phyloP scores from a whole-genome alignment of 2,113 vertebrate genomes.

The Stigmatopora argus region DNA sequence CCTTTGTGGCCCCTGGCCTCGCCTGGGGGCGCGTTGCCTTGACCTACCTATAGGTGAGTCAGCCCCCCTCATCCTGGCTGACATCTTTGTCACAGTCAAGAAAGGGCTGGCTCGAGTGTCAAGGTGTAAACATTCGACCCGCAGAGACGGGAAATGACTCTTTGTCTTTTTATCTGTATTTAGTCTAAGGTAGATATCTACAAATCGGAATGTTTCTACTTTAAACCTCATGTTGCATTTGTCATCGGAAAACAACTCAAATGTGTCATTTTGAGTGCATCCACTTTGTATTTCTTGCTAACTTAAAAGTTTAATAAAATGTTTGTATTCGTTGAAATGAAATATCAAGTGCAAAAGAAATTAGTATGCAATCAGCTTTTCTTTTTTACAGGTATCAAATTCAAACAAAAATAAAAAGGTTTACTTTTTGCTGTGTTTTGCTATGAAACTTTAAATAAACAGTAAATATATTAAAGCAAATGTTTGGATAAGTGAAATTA shows the following conservation, averaged over 20 bases:
- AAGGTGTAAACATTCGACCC: slow-evolving; percentile 11
- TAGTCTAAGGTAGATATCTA: neutral
- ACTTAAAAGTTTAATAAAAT: too few species aligned
- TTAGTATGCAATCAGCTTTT: too few species aligned
- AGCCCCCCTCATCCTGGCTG: slow-evolving; percentile 39
- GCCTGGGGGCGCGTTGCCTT: slow-evolving; percentile 28
- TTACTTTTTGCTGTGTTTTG: too few species aligned
- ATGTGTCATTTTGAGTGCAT: too few species aligned
- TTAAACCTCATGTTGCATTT: neutral
- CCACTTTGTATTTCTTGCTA: too few species aligned
- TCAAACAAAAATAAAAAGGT: too few species aligned
- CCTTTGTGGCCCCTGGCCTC: neutral
- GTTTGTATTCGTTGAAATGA: too few species aligned
- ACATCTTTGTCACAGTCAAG: slow-evolving; percentile 31
- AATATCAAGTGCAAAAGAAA: too few species aligned
- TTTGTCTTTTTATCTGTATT: neutral
- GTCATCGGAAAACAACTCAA: neutral
- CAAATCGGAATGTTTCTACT: neutral
- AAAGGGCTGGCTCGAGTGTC: slow-evolving; percentile 37
- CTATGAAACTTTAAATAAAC: too few species aligned
- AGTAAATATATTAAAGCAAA: too few species aligned
- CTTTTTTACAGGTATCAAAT: too few species aligned
- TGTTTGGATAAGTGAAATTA: too few species aligned
- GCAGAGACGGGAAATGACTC: slow-evolving; percentile 9
- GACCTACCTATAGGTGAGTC: slow-evolving; percentile 44